These are phyloP conservation scores for Silvanus unidentatus DNA, from an alignment of 2,888 invertebrate genomes.

Conservation along the genomic window DNA sequence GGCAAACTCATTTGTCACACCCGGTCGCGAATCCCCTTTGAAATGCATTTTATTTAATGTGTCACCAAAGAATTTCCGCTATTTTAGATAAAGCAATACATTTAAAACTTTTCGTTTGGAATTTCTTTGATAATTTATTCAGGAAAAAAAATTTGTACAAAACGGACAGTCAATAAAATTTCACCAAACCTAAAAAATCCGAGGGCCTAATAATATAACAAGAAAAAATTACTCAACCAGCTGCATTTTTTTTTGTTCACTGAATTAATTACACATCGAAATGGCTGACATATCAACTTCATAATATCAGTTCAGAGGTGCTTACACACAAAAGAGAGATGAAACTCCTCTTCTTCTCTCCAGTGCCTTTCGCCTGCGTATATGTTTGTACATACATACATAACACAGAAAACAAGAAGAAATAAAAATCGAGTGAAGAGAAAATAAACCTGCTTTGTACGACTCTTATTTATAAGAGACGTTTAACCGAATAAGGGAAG, in stretches of 20 bases:
- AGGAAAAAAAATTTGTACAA: too few species aligned
- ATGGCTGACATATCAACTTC: constrained; percentile 23
- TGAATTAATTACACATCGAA: constrained; percentile 14
- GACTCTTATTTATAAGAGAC: constrained; percentile 29
- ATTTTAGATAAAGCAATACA: background rate
- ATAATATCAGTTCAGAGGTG: constrained; percentile 22
- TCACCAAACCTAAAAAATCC: too few species aligned
- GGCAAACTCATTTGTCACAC: too few species aligned
- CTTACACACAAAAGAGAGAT: constrained; percentile 1
- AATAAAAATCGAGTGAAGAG: constrained; percentile 12
- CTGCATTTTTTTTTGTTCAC: background rate
- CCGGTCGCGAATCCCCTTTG: too few species aligned
- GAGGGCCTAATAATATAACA: too few species aligned
- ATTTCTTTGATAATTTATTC: background rate
- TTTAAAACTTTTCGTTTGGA: background rate
- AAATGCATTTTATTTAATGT: too few species aligned
- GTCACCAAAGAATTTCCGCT: constrained; percentile 4
- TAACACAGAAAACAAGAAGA: constrained; percentile 2
- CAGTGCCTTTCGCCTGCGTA: too few species aligned
- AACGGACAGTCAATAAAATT: too few species aligned
- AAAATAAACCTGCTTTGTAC: constrained; percentile 24
- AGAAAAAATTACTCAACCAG: background rate
- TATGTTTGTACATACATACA: background rate
- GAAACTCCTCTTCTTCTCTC: background rate
- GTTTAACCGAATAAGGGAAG: constrained; percentile 31